phyloP scores from a whole-genome alignment of 2,113 vertebrate species.

The Phainopepla nitens region DNA sequence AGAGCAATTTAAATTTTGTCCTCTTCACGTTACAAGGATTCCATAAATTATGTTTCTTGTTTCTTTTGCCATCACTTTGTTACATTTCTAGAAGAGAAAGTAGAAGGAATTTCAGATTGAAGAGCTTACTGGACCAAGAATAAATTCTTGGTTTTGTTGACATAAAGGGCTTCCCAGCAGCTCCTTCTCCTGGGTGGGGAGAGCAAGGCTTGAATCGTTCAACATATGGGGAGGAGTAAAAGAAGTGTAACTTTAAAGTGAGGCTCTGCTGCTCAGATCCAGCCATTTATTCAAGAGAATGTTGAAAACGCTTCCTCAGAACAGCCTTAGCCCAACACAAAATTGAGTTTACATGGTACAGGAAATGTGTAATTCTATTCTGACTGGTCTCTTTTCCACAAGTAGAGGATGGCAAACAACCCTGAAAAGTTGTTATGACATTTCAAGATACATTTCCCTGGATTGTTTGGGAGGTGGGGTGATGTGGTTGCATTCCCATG shows the following conservation, averaged over 20 bases:
- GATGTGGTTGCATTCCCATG: neutral
- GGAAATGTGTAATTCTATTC: neutral
- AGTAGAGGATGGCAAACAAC: neutral
- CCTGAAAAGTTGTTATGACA: neutral
- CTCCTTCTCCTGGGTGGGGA: neutral
- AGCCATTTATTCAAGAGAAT: neutral
- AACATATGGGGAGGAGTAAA: rapidly evolving
- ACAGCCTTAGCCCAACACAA: neutral
- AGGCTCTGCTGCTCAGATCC: neutral
- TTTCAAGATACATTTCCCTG: neutral
- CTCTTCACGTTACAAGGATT: neutral
- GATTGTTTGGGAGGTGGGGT: too few species aligned
- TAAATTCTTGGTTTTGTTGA: neutral
- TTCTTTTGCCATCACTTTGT: neutral
- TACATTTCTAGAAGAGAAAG: neutral
- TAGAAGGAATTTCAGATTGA: neutral
- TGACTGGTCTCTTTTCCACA: neutral
- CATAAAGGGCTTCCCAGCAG: neutral
- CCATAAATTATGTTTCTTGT: neutral
- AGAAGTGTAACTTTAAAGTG: neutral
- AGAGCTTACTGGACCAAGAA: neutral
- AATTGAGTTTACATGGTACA: neutral
- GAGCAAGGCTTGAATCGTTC: neutral
- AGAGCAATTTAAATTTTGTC: neutral
- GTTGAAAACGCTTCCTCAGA: neutral